phyloP scores from a whole-genome alignment of 2,797 vertebrate species.

The Crossoptilon crossoptilon region DNA sequence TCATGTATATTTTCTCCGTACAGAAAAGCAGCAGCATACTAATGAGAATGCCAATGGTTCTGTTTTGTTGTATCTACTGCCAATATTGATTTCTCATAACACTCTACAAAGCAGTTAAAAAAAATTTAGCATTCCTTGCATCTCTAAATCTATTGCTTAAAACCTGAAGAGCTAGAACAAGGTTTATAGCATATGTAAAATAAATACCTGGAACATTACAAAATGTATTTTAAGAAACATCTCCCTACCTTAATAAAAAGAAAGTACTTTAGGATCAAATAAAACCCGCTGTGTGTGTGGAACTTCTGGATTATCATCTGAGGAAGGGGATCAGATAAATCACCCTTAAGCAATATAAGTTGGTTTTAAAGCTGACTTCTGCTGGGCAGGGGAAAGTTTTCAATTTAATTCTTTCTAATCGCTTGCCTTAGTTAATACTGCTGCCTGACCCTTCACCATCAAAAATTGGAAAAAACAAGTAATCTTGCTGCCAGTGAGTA shows the following conservation, averaged over 20 bases:
- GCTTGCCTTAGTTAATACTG: constrained; percentile 36
- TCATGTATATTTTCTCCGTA: not conserved
- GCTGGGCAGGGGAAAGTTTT: constrained; percentile 1
- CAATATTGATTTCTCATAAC: not conserved
- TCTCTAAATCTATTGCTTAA: not conserved
- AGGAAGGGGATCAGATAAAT: not conserved
- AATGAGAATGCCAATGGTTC: not conserved
- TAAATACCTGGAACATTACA: not conserved
- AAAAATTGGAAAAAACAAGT: constrained; percentile 56
- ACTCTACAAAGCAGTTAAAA: not conserved
- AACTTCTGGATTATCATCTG: not conserved
- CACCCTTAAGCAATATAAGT: not conserved
- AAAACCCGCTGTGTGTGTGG: not conserved
- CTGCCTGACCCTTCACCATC: constrained; percentile 53
- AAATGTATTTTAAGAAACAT: not conserved
- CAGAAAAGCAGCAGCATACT: not conserved
- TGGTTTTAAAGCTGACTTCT: constrained; percentile 14
- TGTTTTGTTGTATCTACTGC: not conserved
- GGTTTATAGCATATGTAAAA: not conserved
- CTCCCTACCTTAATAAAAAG: not conserved
- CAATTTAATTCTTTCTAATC: constrained; percentile 53
- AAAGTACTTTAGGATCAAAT: not conserved
- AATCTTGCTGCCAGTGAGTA: constrained; percentile 49
- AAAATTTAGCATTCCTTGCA: not conserved
- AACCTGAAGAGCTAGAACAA: not conserved